Percentiles rank a stretch among this genome's conserved stretches.
Conservation (phyloP, 2,888 invertebrate genomes). For the Trachelus iudaicus region DNA sequence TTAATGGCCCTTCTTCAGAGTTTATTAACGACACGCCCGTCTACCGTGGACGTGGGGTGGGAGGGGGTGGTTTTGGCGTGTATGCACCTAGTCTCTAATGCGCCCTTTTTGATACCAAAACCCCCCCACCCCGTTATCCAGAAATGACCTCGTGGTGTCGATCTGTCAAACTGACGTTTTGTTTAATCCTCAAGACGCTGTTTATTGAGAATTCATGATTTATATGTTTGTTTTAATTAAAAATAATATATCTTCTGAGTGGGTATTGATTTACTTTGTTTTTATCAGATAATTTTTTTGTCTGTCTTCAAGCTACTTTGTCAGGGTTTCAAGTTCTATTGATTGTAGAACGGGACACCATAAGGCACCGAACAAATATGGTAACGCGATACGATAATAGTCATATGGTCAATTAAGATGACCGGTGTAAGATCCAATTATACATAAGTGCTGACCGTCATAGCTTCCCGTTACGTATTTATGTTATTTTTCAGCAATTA, state of each 20-base stretch:
- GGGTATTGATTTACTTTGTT: not conserved
- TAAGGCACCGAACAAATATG: conserved; percentile 41
- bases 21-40: conserved; percentile 53
- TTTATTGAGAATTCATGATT: not conserved
- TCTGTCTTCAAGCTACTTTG: not conserved
- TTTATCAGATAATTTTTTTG: not conserved
- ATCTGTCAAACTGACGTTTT: not conserved
- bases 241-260: not conserved
- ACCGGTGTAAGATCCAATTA: conserved; percentile 32
- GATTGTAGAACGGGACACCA: conserved; percentile 33
- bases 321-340: conserved; percentile 3
- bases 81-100: conserved; percentile 17
- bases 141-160: not conserved
- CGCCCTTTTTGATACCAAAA: not conserved
- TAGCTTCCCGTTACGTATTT: conserved; percentile 50
- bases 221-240: not conserved
- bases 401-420: conserved; percentile 49
- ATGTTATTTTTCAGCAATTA: conserved; percentile 22
- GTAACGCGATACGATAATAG: conserved; percentile 52
- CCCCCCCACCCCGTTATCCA: not conserved
- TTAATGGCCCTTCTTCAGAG: conserved; percentile 54
- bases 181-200: not conserved
- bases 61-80: not conserved
- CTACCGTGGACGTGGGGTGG: conserved; percentile 10
- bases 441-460: conserved; percentile 33